A percentile compares a stretch with the other conserved stretches of the same genome.
Conservation (phyloP, 2,797 vertebrate species). For the Tokudaia tokunoshimensis region DNA sequence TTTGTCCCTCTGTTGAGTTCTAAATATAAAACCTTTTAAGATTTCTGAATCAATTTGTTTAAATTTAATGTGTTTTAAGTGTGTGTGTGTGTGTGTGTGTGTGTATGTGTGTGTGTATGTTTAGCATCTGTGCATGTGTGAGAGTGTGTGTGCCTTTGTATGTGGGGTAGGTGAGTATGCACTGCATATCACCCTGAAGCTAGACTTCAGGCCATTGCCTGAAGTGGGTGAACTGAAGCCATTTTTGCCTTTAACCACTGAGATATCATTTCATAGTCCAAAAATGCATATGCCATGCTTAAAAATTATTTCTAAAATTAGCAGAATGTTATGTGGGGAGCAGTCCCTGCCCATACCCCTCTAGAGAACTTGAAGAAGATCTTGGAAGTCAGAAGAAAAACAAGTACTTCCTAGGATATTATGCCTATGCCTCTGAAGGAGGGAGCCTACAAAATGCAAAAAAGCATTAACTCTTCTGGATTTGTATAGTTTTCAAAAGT, state of each 20-base stretch:
- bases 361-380: neutral
- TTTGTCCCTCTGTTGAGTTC: neutral
- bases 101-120: neutral
- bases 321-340: no score
- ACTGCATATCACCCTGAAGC: neutral
- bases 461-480: neutral
- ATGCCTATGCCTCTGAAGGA: neutral
- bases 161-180: neutral
- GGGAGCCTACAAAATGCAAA: neutral
- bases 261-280: neutral
- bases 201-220: neutral
- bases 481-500: neutral
- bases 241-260: neutral
- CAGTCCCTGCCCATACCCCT: neutral
- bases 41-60: neutral
- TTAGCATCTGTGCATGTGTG: neutral
- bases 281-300: neutral
- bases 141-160: neutral
- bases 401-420: neutral
- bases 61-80: neutral
- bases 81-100: neutral
- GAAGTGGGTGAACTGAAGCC: neutral
- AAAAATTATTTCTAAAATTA: neutral
- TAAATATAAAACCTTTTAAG: neutral
- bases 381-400: neutral